These are phyloP conservation scores for Etia nguti DNA, from an alignment of 2,113 vertebrate genomes.

Conservation along the genomic window DNA sequence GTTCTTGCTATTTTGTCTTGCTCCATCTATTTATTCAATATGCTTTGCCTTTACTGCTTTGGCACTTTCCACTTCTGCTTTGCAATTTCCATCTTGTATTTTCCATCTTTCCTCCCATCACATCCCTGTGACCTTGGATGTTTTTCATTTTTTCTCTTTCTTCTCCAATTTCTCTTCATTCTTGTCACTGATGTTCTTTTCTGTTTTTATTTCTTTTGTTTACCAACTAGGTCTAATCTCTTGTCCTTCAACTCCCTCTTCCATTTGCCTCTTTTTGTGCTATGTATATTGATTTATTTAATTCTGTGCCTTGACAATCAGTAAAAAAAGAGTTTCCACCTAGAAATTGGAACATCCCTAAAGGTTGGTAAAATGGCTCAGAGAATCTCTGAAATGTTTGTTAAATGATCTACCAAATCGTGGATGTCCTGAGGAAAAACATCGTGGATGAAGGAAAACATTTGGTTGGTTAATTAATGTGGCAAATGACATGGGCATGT, in stretches of 20 bases:
- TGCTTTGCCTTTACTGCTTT: constrained; percentile 15
- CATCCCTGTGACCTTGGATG: constrained; percentile 20
- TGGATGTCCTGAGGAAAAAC: not conserved
- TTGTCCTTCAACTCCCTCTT: not conserved
- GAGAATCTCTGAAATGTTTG: not conserved
- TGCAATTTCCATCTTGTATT: constrained; percentile 33
- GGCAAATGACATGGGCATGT: not conserved
- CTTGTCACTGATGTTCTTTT: not conserved
- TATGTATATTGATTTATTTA: not conserved
- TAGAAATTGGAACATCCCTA: not conserved
- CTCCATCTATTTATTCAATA: constrained; percentile 23
- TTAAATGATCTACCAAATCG: not conserved
- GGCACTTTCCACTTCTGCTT: constrained; percentile 23
- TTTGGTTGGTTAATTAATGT: not conserved
- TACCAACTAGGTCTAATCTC: not conserved
- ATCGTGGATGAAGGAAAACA: not conserved
- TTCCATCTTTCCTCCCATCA: constrained; percentile 15
- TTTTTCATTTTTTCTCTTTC: constrained; percentile 46
- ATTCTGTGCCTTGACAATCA: not conserved
- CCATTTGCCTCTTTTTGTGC: not conserved
- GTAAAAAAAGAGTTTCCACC: not conserved
- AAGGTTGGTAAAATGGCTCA: not conserved
- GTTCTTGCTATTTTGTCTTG: not conserved
- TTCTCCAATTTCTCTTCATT: constrained; percentile 28
- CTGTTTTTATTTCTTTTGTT: not conserved